Conservation (phyloP, 2,888 invertebrate genomes). For the Nezara viridula region DNA sequence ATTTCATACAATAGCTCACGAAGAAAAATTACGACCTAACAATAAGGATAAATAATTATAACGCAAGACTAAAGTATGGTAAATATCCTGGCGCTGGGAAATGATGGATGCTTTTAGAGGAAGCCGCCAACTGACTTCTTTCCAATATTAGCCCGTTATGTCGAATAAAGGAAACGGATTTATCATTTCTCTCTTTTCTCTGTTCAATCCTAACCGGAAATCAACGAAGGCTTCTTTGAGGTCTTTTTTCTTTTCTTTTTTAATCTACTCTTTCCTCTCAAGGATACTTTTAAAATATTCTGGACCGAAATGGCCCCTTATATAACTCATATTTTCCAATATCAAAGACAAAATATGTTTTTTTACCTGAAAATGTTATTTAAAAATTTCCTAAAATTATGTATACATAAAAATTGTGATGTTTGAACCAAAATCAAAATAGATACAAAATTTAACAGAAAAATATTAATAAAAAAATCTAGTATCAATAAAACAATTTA, state of each 20-base stretch:
- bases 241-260: background rate
- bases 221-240: background rate
- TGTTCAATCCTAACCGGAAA: background rate
- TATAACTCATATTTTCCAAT: background rate
- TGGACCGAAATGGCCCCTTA: background rate
- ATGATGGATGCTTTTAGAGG: background rate
- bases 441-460: too few relatives aligned
- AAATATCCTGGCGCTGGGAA: background rate
- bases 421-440: too few relatives aligned
- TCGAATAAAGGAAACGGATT: slow-evolving; percentile 36
- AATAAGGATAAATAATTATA: background rate
- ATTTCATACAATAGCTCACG: too few relatives aligned
- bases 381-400: too few relatives aligned
- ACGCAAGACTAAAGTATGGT: background rate
- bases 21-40: background rate
- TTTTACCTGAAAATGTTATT: too few relatives aligned
- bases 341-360: too few relatives aligned
- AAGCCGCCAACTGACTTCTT: background rate
- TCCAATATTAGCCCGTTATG: slow-evolving; percentile 14
- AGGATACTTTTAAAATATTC: background rate
- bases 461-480: too few relatives aligned
- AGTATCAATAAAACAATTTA: too few relatives aligned
- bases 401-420: too few relatives aligned
- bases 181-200: slow-evolving; percentile 26
- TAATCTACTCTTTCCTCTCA: background rate